Evolutionary conservation across 2,797 vertebrate species (phyloP).

Genomic region (Tragelaphus eurycerus): DNA sequence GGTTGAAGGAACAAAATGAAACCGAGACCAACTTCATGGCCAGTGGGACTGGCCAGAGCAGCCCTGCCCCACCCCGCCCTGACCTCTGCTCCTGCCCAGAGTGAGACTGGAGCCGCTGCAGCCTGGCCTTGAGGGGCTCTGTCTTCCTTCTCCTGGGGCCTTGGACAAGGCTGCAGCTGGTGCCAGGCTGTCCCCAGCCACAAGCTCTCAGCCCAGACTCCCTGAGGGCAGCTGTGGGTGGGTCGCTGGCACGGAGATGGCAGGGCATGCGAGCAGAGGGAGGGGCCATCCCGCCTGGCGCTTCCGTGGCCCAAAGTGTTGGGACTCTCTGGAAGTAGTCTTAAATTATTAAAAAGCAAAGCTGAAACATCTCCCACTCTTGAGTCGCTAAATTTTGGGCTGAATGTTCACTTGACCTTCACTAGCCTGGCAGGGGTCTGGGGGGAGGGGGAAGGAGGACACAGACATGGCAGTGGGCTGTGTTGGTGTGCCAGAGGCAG

Average conservation of each 20-base stretch:
- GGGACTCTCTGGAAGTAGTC: neutral
- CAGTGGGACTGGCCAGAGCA: neutral
- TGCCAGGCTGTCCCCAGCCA: conserved; percentile 47
- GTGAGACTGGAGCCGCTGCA: neutral
- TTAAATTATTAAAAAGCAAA: conserved; percentile 82
- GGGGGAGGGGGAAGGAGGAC: too few relatives aligned
- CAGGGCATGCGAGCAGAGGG: neutral
- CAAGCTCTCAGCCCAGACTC: conserved; percentile 32
- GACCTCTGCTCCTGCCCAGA: neutral
- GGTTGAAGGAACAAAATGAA: neutral
- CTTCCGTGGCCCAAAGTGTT: neutral
- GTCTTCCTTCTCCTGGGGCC: neutral
- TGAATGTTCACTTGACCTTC: neutral
- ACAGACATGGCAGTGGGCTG: neutral
- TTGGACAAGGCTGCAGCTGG: neutral
- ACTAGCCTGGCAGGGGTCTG: neutral
- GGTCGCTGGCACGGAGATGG: neutral
- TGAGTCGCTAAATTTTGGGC: neutral
- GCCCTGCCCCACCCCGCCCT: rapidly evolving
- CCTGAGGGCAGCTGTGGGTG: neutral
- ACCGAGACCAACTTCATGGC: neutral
- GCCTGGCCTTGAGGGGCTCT: neutral
- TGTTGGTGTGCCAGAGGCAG: too few relatives aligned
- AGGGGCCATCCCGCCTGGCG: neutral
- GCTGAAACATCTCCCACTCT: neutral